Evolutionary conservation across 1,140 invertebrate genomes (phyloP).

Genomic region (Zaprionus taronus): DNA sequence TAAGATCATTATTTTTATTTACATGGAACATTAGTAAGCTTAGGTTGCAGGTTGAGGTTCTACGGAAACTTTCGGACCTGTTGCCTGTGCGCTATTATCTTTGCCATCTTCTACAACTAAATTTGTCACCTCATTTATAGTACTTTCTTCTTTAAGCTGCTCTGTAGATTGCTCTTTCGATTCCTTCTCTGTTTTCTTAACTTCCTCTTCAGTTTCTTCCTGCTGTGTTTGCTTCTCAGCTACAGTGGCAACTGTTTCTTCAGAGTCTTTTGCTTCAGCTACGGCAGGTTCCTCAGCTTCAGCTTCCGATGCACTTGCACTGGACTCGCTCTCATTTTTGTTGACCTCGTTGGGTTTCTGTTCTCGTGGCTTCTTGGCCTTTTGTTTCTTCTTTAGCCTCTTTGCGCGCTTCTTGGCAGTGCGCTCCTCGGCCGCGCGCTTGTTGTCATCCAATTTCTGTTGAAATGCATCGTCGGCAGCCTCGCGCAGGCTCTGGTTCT

Average conservation of each 20-base stretch:
- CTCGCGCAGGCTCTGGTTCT: slow-evolving; percentile 92
- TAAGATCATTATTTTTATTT: background rate
- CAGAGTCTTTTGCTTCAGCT: background rate
- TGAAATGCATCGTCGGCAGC: slow-evolving; percentile 93
- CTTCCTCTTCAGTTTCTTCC: background rate
- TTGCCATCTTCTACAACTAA: background rate
- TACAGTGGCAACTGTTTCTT: background rate
- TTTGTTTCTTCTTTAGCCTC: slow-evolving; percentile 90
- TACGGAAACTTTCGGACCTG: background rate
- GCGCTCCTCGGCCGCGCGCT: slow-evolving; percentile 89
- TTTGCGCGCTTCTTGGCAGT: slow-evolving; percentile 95
- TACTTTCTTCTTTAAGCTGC: background rate
- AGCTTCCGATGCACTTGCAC: slow-evolving; percentile 44
- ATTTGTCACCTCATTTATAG: background rate
- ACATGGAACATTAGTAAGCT: background rate
- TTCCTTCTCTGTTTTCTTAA: background rate
- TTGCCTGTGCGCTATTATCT: background rate
- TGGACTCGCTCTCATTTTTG: slow-evolving; percentile 31
- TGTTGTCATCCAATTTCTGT: slow-evolving; percentile 92
- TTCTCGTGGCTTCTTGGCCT: slow-evolving; percentile 55
- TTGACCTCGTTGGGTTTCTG: slow-evolving; percentile 31
- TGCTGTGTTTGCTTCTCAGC: background rate
- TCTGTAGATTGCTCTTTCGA: background rate
- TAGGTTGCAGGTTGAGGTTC: background rate
- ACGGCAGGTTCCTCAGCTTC: slow-evolving; percentile 12